These are phyloP conservation scores for Sciurus carolinensis DNA, from an alignment of 2,797 vertebrate genomes.

Conservation along the genomic window DNA sequence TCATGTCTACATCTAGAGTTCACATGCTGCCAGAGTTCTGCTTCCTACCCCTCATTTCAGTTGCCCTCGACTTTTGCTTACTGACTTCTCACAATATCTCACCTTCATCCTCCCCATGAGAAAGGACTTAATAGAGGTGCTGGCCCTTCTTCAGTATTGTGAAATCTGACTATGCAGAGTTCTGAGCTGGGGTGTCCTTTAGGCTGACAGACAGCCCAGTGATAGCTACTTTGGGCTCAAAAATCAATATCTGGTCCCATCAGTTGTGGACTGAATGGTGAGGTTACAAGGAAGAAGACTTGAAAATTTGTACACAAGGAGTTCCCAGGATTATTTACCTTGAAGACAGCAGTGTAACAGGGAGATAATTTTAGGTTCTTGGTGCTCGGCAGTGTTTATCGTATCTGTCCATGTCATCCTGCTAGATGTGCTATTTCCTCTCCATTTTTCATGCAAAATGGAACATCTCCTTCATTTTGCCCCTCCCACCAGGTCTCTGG, in stretches of 20 bases:
- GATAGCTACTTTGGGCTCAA: background rate
- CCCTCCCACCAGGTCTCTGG: background rate
- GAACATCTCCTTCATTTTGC: background rate
- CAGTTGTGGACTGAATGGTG: background rate
- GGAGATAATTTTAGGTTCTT: background rate
- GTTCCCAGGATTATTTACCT: background rate
- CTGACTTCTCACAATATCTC: background rate
- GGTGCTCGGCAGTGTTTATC: background rate
- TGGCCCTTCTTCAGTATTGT: background rate
- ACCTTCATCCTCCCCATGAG: background rate
- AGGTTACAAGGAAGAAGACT: background rate
- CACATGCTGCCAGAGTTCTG: background rate
- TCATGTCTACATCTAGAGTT: rapidly evolving
- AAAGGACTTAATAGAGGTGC: background rate
- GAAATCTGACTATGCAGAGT: background rate
- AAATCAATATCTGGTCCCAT: background rate
- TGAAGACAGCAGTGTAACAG: background rate
- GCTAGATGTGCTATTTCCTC: background rate
- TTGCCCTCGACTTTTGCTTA: background rate
- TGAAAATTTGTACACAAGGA: background rate
- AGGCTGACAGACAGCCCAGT: background rate
- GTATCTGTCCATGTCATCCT: background rate
- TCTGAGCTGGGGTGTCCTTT: background rate
- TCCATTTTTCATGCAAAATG: background rate
- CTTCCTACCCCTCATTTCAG: background rate